Base-by-base conservation (phyloP, 2,888 invertebrate species). In the Tineola bisselliella region DNA sequence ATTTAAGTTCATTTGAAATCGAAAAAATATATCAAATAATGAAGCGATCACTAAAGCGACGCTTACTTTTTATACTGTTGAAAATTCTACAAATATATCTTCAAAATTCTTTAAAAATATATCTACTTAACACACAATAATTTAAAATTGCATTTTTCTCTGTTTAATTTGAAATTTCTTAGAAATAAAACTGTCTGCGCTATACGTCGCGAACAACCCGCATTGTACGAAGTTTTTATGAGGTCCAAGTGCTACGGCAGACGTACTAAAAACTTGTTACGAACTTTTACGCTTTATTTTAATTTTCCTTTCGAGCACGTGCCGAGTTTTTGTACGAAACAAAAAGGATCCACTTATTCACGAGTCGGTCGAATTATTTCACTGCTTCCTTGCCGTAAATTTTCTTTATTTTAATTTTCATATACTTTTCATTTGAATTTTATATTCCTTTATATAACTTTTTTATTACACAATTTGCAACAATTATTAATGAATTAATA, bases 221-320 rank as follows among this genome's bases (percentile, higher is more conserved):
- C 73, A 75, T 75, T 75, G 74, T 71, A 68, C 70, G 72, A 69
- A 71, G 71, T 81, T 83, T 84, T 83, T 79, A 79, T 71, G 76
- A 73, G 69, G 64, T 68, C 69, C 70, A 63, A 74, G 75, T 71
- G 70, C 67, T 66, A 70, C 71, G 66, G 71, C 72, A 77, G 77
- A 75, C 76, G 76, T 72, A 76, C 74, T 79, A 76, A 79, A 56
- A 81, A 81, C 75, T 82, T 78, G 77, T 62, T 30, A 44, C 60
- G 52, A 76, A 83, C 75, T 81, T 82, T 76, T 72, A 77, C 77
- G 78, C 78, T 83, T 79, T 79, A 82, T 83, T 86, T 86, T 86
- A 84, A 86, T 86, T 84, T 84, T 78, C 76, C 72, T 58, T 58
- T 58, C 33, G 73, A 70, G 73, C 74, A 70, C 72, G 73, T 69